Percentiles rank a stretch among this genome's conserved stretches.
These are phyloP conservation scores for Galago senegalensis DNA, from an alignment of 2,797 vertebrate genomes.

Conservation along the genomic window DNA sequence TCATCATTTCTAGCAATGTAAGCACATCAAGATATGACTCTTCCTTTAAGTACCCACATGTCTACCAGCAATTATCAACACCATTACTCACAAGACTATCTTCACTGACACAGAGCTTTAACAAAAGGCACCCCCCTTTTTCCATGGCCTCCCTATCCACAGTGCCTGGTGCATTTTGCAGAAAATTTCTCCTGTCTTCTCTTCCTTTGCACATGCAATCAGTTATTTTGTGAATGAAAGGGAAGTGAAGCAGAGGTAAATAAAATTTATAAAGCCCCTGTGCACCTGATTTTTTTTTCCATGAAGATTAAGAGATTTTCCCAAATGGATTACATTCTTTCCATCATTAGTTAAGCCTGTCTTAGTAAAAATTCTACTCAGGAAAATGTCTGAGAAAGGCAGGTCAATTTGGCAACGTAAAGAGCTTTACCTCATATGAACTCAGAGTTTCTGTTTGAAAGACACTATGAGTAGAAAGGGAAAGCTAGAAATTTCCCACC, in stretches of 20 bases:
- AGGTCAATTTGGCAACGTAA: background rate
- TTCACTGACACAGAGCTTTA: background rate
- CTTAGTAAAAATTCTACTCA: conserved; percentile 60
- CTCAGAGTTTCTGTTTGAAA: background rate
- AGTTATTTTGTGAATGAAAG: background rate
- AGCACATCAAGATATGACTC: too few relatives aligned
- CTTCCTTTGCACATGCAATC: background rate
- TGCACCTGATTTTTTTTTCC: background rate
- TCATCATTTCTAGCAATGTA: too few relatives aligned
- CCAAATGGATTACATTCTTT: conserved; percentile 50
- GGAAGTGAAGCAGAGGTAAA: background rate
- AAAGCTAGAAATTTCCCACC: background rate
- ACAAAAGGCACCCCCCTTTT: background rate
- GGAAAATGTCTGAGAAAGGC: conserved; percentile 51
- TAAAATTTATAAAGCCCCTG: background rate
- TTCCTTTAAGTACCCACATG: too few relatives aligned
- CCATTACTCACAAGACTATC: background rate
- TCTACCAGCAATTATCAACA: background rate
- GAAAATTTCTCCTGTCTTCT: background rate
- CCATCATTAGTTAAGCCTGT: conserved; percentile 52
- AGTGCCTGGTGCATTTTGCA: background rate
- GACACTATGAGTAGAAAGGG: background rate
- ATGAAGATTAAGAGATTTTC: conserved; percentile 43
- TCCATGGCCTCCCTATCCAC: background rate
- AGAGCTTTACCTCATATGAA: background rate